phyloP scores from a whole-genome alignment of 2,888 invertebrate genomes.

The Epinotia ramella region DNA sequence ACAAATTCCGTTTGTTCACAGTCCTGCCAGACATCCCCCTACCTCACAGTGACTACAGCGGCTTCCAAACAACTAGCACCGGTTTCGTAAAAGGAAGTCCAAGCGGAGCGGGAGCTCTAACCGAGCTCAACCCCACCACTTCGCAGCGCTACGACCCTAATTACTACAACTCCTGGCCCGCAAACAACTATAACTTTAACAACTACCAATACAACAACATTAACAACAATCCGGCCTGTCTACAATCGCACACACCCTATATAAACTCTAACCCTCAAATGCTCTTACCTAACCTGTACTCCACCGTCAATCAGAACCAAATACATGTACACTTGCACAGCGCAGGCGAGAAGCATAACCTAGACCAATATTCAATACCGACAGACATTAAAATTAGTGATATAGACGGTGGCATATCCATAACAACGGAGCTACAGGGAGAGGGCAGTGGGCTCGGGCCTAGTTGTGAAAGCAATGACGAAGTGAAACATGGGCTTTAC shows the following conservation, averaged over 20 bases:
- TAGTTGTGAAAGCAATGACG: slow-evolving; percentile 82
- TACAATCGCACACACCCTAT: slow-evolving; percentile 86
- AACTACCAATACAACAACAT: slow-evolving; percentile 89
- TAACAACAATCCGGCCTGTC: slow-evolving; percentile 81
- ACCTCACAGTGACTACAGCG: slow-evolving; percentile 74
- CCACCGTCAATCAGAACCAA: slow-evolving; percentile 94
- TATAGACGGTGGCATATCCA: slow-evolving; percentile 84
- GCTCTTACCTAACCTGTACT: slow-evolving; percentile 92
- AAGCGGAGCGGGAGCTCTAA: slow-evolving; percentile 70
- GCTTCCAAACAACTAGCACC: slow-evolving; percentile 71
- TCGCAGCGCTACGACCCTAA: slow-evolving; percentile 82
- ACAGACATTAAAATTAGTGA: slow-evolving; percentile 87
- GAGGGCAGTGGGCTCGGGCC: slow-evolving; percentile 80
- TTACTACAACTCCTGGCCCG: slow-evolving; percentile 86
- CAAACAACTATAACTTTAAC: slow-evolving; percentile 88
- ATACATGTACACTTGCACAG: slow-evolving; percentile 93
- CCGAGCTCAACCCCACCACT: slow-evolving; percentile 74
- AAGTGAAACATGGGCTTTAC: slow-evolving; percentile 80
- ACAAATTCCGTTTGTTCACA: slow-evolving; percentile 56
- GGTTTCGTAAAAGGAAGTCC: slow-evolving; percentile 73
- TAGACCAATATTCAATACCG: slow-evolving; percentile 87
- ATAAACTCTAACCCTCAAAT: slow-evolving; percentile 87
- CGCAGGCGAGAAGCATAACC: slow-evolving; percentile 86
- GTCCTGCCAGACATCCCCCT: slow-evolving; percentile 86
- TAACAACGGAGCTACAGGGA: slow-evolving; percentile 78